phyloP scores from a whole-genome alignment of 2,888 invertebrate genomes.

The Cosmopolites sordidus region DNA sequence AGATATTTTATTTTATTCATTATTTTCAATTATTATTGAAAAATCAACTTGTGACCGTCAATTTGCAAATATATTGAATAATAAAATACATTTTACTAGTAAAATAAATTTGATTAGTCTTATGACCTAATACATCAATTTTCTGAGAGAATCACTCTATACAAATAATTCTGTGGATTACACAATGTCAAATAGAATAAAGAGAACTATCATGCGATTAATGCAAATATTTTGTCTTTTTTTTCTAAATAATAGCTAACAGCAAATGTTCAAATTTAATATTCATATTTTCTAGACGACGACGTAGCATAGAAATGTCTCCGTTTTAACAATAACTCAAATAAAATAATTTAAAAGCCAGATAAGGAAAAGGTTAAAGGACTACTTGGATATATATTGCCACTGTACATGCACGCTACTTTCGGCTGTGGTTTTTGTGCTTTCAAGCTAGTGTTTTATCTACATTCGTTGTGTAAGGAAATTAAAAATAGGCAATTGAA shows the following conservation, averaged over 20 bases:
- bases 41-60: too few species aligned
- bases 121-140: too few species aligned
- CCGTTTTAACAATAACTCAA: slow-evolving; percentile 16
- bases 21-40: too few species aligned
- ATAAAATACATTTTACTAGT: too few species aligned
- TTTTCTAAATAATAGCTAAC: not conserved
- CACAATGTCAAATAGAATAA: too few species aligned
- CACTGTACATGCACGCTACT: slow-evolving; percentile 11
- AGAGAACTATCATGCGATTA: too few species aligned
- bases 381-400: slow-evolving; percentile 9
- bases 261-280: slow-evolving; percentile 5
- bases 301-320: slow-evolving; percentile 14
- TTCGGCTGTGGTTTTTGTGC: slow-evolving; percentile 8
- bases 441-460: slow-evolving; percentile 9
- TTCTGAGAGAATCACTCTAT: too few species aligned
- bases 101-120: too few species aligned
- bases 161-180: too few species aligned
- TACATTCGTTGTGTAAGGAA: not conserved
- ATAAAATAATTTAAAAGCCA: slow-evolving; percentile 15
- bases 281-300: slow-evolving; percentile 14
- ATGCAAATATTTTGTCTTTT: not conserved
- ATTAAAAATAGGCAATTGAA: slow-evolving; percentile 1
- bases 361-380: slow-evolving; percentile 17
- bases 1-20: too few species aligned
- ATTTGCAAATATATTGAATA: too few species aligned